Evolutionary conservation across 2,888 invertebrate species (phyloP).

Genomic region (Tenthredo mesomela): DNA sequence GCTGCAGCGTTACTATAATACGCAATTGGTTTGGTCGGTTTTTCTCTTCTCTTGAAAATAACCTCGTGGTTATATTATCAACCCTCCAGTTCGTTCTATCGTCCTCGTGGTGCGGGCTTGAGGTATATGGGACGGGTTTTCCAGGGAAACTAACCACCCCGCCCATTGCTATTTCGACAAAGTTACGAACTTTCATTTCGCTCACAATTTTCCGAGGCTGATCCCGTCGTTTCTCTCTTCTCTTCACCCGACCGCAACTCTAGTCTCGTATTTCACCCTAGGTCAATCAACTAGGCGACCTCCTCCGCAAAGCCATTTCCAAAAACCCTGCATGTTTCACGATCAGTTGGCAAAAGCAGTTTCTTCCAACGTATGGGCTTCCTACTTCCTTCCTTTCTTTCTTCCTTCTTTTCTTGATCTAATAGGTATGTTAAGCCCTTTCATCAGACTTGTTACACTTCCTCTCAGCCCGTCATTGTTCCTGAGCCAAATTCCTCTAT

Average conservation of each 20-base stretch:
- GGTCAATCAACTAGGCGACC: conserved; percentile 44
- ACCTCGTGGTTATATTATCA: conserved; percentile 8
- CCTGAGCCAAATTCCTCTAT: neutral
- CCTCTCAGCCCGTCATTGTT: conserved; percentile 9
- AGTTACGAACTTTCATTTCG: conserved; percentile 47
- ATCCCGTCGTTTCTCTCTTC: conserved; percentile 22
- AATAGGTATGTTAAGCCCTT: conserved; percentile 23
- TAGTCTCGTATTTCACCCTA: conserved; percentile 35
- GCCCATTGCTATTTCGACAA: conserved; percentile 28
- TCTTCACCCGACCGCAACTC: neutral
- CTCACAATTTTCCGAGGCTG: conserved; percentile 38
- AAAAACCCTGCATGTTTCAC: conserved; percentile 19
- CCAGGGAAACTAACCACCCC: conserved; percentile 37
- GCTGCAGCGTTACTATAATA: neutral
- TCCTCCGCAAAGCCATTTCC: conserved; percentile 1
- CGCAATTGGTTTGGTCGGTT: neutral
- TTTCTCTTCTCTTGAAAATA: neutral
- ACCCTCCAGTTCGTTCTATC: conserved; percentile 7
- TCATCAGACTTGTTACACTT: conserved; percentile 11
- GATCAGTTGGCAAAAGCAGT: conserved; percentile 15
- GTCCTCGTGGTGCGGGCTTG: neutral
- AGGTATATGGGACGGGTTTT: conserved; percentile 20
- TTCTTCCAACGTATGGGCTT: neutral
- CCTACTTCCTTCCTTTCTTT: neutral
- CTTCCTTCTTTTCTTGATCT: neutral